Conservation (phyloP, 2,113 vertebrate species). For the Cricetomys ansorgei region DNA sequence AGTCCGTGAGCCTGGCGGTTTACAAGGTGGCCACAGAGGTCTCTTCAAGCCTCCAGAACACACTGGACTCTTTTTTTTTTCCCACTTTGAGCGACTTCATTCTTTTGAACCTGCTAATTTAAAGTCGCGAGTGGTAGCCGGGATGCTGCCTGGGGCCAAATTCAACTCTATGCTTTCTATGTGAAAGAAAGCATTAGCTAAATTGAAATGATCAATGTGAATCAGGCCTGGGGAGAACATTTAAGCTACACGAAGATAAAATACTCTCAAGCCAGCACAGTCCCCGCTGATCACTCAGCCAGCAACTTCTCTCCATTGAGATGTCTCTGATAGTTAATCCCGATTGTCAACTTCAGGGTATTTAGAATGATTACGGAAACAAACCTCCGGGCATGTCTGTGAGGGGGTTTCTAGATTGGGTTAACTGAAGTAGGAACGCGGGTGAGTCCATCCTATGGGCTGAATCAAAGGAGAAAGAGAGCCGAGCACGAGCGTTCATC, state of each 20-base stretch:
- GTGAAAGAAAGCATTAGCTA: neutral
- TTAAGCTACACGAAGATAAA: neutral
- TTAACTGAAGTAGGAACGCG: neutral
- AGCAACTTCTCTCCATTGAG: neutral
- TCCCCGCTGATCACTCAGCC: neutral
- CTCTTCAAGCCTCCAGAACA: neutral
- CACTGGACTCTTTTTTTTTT: neutral
- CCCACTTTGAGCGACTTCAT: neutral
- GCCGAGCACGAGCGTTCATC: neutral
- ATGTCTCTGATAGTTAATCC: neutral
- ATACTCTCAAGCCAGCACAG: neutral
- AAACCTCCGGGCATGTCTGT: neutral
- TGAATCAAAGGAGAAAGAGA: neutral
- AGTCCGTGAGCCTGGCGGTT: neutral
- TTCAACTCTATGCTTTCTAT: neutral
- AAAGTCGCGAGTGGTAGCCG: neutral
- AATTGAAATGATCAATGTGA: neutral
- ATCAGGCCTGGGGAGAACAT: neutral
- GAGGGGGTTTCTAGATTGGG: neutral
- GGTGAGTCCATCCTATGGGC: neutral
- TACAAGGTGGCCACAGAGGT: neutral
- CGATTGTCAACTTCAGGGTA: neutral
- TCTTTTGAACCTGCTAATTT: neutral
- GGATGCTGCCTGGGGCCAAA: neutral
- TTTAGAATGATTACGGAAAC: neutral